Conservation (phyloP, 2,797 vertebrate genomes). For the Ispidina lecontei region DNA sequence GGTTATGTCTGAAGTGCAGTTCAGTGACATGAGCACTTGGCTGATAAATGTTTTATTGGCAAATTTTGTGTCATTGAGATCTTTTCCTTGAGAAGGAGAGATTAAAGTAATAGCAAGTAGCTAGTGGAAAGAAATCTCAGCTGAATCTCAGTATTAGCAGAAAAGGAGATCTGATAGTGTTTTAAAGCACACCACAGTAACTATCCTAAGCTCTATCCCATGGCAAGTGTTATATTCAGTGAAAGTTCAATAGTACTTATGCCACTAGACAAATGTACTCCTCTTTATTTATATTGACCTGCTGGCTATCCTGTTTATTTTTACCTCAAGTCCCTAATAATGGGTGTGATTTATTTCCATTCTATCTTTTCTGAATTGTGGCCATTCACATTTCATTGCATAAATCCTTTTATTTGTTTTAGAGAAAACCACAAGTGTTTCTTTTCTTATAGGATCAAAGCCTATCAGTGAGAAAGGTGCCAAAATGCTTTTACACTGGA, state of each 20-base stretch:
- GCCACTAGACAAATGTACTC: not conserved
- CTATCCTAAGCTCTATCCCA: not conserved
- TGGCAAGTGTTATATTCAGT: not conserved
- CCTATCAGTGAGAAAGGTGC: not conserved
- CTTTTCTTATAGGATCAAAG: not conserved
- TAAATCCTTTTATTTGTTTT: not conserved
- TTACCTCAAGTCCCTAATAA: not conserved
- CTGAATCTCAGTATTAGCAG: not conserved
- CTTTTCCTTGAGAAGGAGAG: not conserved
- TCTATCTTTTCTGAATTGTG: not conserved
- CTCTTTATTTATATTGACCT: not conserved
- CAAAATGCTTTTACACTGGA: not conserved
- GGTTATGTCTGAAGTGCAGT: not conserved
- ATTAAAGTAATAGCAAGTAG: not conserved
- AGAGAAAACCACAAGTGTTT: not conserved
- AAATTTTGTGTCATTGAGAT: not conserved
- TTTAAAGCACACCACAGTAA: not conserved
- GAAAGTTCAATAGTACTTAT: not conserved
- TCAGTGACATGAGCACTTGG: not conserved
- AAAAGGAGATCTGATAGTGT: not conserved
- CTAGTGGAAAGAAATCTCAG: not conserved
- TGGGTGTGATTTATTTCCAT: not conserved
- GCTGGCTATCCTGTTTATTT: not conserved
- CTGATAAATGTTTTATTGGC: not conserved
- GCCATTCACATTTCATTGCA: not conserved